Percentiles rank a stretch among this genome's conserved stretches.
Evolutionary conservation across 2,888 invertebrate species (phyloP).

Genomic region (Fragum fragum): DNA sequence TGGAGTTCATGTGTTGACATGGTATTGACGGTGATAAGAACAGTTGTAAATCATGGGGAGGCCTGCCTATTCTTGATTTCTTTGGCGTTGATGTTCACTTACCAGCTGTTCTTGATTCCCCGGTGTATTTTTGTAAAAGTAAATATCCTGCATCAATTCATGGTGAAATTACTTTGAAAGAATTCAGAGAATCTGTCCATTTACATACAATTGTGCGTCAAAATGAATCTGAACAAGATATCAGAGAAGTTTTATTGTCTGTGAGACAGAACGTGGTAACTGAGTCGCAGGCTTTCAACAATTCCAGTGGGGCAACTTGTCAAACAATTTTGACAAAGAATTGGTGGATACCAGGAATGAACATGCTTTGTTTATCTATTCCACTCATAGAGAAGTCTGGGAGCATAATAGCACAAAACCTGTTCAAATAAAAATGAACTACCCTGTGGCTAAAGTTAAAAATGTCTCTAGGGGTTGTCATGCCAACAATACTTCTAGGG

Average conservation of each 20-base stretch:
- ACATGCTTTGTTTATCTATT: constrained; percentile 61
- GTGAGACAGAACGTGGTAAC: constrained; percentile 36
- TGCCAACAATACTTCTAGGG: constrained; percentile 33
- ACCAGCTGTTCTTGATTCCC: constrained; percentile 67
- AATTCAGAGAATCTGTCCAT: constrained; percentile 39
- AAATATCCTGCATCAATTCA: constrained; percentile 48
- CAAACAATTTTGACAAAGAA: neutral
- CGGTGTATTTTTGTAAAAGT: constrained; percentile 35
- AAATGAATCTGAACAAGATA: constrained; percentile 37
- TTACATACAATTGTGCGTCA: constrained; percentile 53
- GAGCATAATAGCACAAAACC: constrained; percentile 49
- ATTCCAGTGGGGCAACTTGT: constrained; percentile 54
- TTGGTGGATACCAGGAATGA: constrained; percentile 38
- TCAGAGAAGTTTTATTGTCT: constrained; percentile 11
- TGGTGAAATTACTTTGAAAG: constrained; percentile 55
- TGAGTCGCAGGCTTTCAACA: constrained; percentile 46
- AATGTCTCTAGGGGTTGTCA: neutral
- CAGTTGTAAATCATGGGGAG: constrained; percentile 11
- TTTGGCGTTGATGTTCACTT: constrained; percentile 67
- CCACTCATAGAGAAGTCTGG: constrained; percentile 53
- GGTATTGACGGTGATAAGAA: neutral
- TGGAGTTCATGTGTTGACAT: constrained; percentile 47
- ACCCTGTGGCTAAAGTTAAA: constrained; percentile 7
- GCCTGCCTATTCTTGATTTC: constrained; percentile 35
- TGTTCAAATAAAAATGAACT: neutral